Percentiles rank a stretch among this genome's conserved stretches.
These are phyloP conservation scores for Phataginus tricuspis DNA, from an alignment of 2,797 vertebrate genomes.

Conservation along the genomic window DNA sequence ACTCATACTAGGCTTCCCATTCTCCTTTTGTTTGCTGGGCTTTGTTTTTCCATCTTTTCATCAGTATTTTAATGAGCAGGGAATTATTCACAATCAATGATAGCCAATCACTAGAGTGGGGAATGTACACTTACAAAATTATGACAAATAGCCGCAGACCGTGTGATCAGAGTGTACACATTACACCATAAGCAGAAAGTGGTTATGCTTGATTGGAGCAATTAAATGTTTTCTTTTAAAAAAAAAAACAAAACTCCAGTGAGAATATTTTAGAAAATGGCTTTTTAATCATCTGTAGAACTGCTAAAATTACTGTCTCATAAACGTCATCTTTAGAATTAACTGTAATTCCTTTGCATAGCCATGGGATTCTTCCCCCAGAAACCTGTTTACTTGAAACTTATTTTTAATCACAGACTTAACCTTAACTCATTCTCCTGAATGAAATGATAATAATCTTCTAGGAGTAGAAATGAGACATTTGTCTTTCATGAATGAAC, in stretches of 20 bases:
- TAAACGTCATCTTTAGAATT: constrained; percentile 89
- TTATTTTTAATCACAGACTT: constrained; percentile 83
- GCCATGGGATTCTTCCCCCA: constrained; percentile 67
- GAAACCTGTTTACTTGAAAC: constrained; percentile 83
- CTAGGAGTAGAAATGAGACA: constrained; percentile 26
- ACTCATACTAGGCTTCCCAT: neutral
- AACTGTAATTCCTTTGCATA: constrained; percentile 78
- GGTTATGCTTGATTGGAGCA: constrained; percentile 95
- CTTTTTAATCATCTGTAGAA: constrained; percentile 98
- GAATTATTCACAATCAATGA: constrained; percentile 91
- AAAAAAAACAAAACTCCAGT: constrained; percentile 89
- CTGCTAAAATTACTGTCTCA: constrained; percentile 90
- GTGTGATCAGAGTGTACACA: constrained; percentile 91
- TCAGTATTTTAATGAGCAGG: constrained; percentile 86
- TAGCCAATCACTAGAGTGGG: constrained; percentile 88
- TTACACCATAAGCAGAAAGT: constrained; percentile 91
- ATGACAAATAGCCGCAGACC: constrained; percentile 92
- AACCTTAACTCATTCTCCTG: constrained; percentile 24
- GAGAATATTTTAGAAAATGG: constrained; percentile 99
- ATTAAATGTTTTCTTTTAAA: constrained; percentile 95
- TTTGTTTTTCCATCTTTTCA: neutral
- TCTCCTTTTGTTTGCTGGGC: neutral
- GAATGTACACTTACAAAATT: constrained; percentile 87
- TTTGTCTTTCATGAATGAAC: neutral
- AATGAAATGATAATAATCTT: constrained; percentile 39